A percentile compares a stretch with the other conserved stretches of the same genome.
Conservation (phyloP, 2,797 vertebrate species). For the Pipistrellus pipistrellus region DNA sequence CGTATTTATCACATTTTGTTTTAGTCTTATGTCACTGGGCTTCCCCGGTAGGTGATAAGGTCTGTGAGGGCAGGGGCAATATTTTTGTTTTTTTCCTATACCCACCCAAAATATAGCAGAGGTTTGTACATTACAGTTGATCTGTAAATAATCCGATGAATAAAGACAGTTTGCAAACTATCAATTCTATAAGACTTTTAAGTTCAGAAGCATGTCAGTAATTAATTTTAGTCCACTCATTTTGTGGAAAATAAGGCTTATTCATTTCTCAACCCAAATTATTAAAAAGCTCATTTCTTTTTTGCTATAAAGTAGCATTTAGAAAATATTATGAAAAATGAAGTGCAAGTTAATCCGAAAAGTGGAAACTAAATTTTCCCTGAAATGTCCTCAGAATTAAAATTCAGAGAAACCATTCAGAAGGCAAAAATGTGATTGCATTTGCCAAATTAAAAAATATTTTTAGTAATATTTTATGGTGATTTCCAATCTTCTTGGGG, state of each 20-base stretch:
- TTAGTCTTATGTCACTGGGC: constrained; percentile 18
- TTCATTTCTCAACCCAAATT: neutral
- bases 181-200: constrained; percentile 18
- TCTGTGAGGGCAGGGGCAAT: neutral
- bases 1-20: neutral
- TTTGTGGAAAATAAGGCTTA: constrained; percentile 44
- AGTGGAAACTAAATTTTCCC: constrained; percentile 67
- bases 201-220: constrained; percentile 25
- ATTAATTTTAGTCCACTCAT: constrained; percentile 50
- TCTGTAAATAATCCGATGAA: constrained; percentile 5
- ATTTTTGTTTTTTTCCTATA: constrained; percentile 13
- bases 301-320: constrained; percentile 51
- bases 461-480: constrained; percentile 65
- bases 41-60: neutral
- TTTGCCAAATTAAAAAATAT: constrained; percentile 66
- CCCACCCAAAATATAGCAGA: neutral
- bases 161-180: constrained; percentile 40
- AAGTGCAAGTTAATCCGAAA: constrained; percentile 68
- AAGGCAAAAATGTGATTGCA: constrained; percentile 61
- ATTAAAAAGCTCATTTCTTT: constrained; percentile 60
- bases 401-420: constrained; percentile 70
- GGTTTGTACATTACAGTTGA: neutral
- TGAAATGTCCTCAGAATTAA: constrained; percentile 62
- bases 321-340: constrained; percentile 70
- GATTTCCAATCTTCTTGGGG: constrained; percentile 9